These are phyloP conservation scores for Ficedula albicollis DNA, from an alignment of 2,797 vertebrate genomes.

Conservation along the genomic window DNA sequence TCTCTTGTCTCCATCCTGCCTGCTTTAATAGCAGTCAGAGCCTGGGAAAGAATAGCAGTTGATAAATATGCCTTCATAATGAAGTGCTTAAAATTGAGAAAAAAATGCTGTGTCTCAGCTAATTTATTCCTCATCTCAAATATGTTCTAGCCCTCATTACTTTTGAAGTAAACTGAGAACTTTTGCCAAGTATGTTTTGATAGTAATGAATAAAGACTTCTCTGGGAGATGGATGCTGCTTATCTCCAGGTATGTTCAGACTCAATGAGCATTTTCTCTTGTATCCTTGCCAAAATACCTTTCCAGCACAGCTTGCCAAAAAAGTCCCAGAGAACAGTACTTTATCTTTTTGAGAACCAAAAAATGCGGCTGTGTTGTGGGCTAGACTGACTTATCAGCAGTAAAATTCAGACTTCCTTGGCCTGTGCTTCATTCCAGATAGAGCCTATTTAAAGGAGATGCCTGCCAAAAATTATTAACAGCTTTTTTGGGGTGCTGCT, in stretches of 20 bases:
- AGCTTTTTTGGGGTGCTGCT: constrained; percentile 12
- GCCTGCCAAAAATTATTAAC: constrained; percentile 22
- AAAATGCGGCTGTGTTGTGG: neutral
- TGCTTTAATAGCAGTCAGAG: neutral
- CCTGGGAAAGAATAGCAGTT: neutral
- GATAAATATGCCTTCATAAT: neutral
- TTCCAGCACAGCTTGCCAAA: neutral
- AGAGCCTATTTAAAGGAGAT: neutral
- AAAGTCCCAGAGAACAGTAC: neutral
- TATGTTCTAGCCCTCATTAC: neutral
- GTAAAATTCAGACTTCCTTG: neutral
- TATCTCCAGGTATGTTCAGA: neutral
- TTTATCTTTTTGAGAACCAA: constrained; percentile 15
- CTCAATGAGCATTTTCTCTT: neutral
- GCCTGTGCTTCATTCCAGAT: neutral
- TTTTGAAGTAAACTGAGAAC: neutral
- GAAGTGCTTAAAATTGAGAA: neutral
- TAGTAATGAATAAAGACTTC: neutral
- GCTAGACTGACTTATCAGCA: constrained; percentile 5
- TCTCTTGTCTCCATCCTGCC: neutral
- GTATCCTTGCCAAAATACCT: neutral
- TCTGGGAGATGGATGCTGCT: neutral
- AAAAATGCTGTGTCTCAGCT: neutral
- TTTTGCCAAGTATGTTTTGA: constrained; percentile 22
- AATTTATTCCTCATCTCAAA: neutral